phyloP scores from a whole-genome alignment of 2,797 vertebrate species.

The Chaenodraco wilsoni region DNA sequence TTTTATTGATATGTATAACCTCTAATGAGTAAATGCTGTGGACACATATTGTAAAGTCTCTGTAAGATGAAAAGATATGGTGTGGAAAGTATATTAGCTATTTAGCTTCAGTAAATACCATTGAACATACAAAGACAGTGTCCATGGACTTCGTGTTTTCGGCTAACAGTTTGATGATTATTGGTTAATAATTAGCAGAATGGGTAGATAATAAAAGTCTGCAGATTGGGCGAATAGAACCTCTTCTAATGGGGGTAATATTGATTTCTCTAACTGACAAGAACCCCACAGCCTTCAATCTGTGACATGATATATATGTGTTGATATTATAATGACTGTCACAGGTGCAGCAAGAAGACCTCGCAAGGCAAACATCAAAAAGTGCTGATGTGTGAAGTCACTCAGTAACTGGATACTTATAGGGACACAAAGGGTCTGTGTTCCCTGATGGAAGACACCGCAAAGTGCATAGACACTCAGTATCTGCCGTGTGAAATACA shows the following conservation, averaged over 20 bases:
- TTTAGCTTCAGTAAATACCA: slow-evolving; percentile 34
- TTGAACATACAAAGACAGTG: slow-evolving; percentile 35
- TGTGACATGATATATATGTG: neutral
- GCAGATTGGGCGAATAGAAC: slow-evolving; percentile 5
- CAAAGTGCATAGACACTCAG: neutral
- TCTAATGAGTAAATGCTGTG: neutral
- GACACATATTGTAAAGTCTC: neutral
- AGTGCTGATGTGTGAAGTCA: neutral
- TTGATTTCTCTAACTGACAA: slow-evolving; percentile 19
- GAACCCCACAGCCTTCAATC: neutral
- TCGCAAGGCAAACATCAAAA: neutral
- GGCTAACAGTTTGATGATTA: slow-evolving; percentile 23
- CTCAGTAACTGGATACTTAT: slow-evolving; percentile 29
- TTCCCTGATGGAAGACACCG: neutral
- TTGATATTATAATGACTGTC: neutral
- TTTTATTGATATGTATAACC: slow-evolving; percentile 4
- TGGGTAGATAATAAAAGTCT: neutral
- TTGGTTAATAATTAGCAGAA: slow-evolving; percentile 66
- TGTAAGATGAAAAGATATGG: slow-evolving; percentile 11
- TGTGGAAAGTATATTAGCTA: slow-evolving; percentile 32
- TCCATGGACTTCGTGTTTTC: slow-evolving; percentile 30
- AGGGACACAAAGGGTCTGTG: slow-evolving; percentile 31
- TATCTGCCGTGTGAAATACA: neutral
- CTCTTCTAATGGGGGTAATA: slow-evolving; percentile 6
- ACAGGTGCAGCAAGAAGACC: neutral